These are phyloP conservation scores for Rhingia rostrata DNA, from an alignment of 2,888 invertebrate species.

Conservation along the genomic window DNA sequence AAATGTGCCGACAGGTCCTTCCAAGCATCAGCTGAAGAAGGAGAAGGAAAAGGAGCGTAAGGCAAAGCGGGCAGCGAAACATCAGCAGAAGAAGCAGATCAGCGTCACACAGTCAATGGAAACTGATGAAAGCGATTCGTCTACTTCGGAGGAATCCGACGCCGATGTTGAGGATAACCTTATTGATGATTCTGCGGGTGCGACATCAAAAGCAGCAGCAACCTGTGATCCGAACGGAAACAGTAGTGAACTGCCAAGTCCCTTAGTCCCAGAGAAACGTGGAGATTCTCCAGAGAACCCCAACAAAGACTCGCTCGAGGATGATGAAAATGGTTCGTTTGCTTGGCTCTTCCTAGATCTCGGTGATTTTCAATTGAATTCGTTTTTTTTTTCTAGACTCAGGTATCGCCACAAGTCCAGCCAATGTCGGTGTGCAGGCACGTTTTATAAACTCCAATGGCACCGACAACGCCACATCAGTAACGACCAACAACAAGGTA, in stretches of 20 bases:
- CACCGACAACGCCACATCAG: slow-evolving; percentile 53
- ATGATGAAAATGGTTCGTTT: slow-evolving; percentile 83
- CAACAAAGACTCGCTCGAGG: slow-evolving; percentile 84
- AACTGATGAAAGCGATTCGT: slow-evolving; percentile 77
- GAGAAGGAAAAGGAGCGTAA: slow-evolving; percentile 84
- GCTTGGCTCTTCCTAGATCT: background rate
- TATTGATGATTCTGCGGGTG: slow-evolving; percentile 84
- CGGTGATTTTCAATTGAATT: background rate
- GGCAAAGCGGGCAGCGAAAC: slow-evolving; percentile 80
- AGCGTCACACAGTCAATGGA: slow-evolving; percentile 44
- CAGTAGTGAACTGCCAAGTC: slow-evolving; percentile 76
- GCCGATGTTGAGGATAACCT: slow-evolving; percentile 92
- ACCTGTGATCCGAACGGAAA: slow-evolving; percentile 81
- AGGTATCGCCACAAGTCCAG: slow-evolving; percentile 82
- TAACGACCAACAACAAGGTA: slow-evolving; percentile 77
- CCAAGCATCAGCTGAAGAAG: slow-evolving; percentile 85
- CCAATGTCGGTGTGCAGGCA: slow-evolving; percentile 76
- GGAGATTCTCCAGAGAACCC: slow-evolving; percentile 85
- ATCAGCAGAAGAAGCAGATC: slow-evolving; percentile 77
- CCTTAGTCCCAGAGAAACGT: slow-evolving; percentile 83
- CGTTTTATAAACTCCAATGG: slow-evolving; percentile 74
- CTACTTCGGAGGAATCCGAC: slow-evolving; percentile 89
- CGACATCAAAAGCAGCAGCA: slow-evolving; percentile 38
- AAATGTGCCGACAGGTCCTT: slow-evolving; percentile 79
- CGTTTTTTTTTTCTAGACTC: slow-evolving; percentile 78